Evolutionary conservation across 2,113 vertebrate genomes (phyloP).

Genomic region (Epinephelus cyanopodus): DNA sequence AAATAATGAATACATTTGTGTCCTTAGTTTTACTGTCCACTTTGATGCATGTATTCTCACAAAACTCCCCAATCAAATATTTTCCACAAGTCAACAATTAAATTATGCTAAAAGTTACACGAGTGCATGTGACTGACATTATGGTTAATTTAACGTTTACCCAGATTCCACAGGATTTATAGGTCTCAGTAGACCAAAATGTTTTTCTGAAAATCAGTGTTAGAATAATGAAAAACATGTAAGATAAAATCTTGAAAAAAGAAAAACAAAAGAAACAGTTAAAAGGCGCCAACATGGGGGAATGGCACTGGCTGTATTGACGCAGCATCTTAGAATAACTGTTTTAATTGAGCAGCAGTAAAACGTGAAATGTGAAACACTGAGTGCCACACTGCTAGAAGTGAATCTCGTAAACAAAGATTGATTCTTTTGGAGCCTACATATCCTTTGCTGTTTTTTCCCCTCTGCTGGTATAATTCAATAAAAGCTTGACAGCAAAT

Average conservation of each 20-base stretch:
- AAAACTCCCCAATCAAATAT: not conserved
- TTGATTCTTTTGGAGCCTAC: constrained; percentile 19
- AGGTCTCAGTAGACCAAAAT: constrained; percentile 1
- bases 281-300: not conserved
- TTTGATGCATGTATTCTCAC: too few species aligned
- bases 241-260: constrained; percentile 3
- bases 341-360: constrained; percentile 6
- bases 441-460: constrained; percentile 29
- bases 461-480: constrained; percentile 64
- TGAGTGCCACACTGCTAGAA: not conserved
- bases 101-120: not conserved
- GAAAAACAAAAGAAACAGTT: not conserved
- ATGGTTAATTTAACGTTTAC: constrained; percentile 25
- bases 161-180: constrained; percentile 22
- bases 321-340: not conserved
- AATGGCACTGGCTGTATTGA: not conserved
- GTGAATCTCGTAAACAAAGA: constrained; percentile 43
- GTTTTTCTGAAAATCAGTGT: constrained; percentile 5
- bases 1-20: not conserved
- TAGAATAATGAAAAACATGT: constrained; percentile 20
- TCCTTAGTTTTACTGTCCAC: not conserved
- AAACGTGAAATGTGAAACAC: not conserved
- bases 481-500: constrained; percentile 80
- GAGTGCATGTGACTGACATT: not conserved
- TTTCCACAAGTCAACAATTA: not conserved